Evolutionary conservation across 2,888 invertebrate species (phyloP).

Genomic region (Chloromyia formosa): DNA sequence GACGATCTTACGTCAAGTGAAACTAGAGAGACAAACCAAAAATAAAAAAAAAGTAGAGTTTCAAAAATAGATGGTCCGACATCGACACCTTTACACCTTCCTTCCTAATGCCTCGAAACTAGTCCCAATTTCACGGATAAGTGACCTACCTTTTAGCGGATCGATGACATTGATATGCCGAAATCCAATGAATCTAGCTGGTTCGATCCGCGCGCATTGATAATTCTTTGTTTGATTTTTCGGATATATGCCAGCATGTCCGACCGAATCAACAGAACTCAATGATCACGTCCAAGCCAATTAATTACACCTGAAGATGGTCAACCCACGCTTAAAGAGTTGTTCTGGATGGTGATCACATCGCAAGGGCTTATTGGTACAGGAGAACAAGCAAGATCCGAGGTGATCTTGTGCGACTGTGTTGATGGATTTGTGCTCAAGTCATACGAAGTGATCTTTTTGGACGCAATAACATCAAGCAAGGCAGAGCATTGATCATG

Average conservation of each 20-base stretch:
- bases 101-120: not conserved
- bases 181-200: slow-evolving; percentile 24
- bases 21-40: not conserved
- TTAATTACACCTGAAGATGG: slow-evolving; percentile 49
- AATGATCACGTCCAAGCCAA: slow-evolving; percentile 54
- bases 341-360: not conserved
- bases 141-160: slow-evolving; percentile 41
- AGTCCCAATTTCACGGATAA: slow-evolving; percentile 46
- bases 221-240: slow-evolving; percentile 28
- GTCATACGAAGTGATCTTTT: not conserved
- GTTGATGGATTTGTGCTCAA: not conserved
- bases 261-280: slow-evolving; percentile 50
- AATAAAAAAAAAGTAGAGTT: no score
- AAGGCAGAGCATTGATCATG: not conserved
- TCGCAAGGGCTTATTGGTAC: not conserved
- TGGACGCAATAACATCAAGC: not conserved
- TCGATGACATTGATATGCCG: slow-evolving; percentile 47
- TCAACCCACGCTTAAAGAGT: slow-evolving; percentile 48
- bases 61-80: slow-evolving; percentile 25
- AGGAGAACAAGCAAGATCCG: not conserved
- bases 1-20: not conserved
- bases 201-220: not conserved
- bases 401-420: not conserved
- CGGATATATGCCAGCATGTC: slow-evolving; percentile 37
- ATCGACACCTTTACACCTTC: slow-evolving; percentile 48